Conservation (phyloP, 2,113 vertebrate species). For the Nansenia antarctica region DNA sequence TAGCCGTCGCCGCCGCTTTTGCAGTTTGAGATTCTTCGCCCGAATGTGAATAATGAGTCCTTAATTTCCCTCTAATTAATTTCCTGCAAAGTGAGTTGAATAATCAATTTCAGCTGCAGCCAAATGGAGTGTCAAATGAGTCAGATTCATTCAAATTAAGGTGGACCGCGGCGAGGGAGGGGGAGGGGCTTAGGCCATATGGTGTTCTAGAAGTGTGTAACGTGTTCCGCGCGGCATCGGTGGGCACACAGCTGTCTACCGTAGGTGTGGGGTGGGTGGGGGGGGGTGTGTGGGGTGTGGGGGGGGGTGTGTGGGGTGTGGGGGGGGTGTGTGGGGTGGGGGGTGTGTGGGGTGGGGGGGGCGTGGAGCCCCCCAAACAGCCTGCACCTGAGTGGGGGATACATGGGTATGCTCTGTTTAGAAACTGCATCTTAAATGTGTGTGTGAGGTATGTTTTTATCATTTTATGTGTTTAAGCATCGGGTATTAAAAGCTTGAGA, state of each 20-base stretch:
- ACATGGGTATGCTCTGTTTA: background rate
- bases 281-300: background rate
- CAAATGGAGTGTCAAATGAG: constrained; percentile 47
- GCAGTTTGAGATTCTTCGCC: constrained; percentile 34
- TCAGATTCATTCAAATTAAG: constrained; percentile 58
- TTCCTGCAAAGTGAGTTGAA: constrained; percentile 35
- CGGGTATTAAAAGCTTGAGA: no score
- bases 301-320: background rate
- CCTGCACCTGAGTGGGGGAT: background rate
- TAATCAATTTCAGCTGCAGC: background rate
- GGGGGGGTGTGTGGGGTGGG: background rate
- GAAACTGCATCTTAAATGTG: background rate
- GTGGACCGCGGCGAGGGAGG: background rate
- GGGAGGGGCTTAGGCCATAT: constrained; percentile 31
- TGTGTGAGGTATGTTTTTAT: background rate
- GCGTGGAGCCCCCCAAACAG: no score
- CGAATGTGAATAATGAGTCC: constrained; percentile 43
- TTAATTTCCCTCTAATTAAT: constrained; percentile 49
- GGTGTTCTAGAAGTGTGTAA: constrained; percentile 12
- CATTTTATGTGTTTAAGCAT: background rate
- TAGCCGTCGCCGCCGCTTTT: background rate
- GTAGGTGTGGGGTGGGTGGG: no score
- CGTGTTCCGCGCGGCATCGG: constrained; percentile 8
- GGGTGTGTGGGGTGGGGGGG: no score
- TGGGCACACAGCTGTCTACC: constrained; percentile 31